Conservation (phyloP, 2,797 vertebrate species). For the Peromyscus attwateri region DNA sequence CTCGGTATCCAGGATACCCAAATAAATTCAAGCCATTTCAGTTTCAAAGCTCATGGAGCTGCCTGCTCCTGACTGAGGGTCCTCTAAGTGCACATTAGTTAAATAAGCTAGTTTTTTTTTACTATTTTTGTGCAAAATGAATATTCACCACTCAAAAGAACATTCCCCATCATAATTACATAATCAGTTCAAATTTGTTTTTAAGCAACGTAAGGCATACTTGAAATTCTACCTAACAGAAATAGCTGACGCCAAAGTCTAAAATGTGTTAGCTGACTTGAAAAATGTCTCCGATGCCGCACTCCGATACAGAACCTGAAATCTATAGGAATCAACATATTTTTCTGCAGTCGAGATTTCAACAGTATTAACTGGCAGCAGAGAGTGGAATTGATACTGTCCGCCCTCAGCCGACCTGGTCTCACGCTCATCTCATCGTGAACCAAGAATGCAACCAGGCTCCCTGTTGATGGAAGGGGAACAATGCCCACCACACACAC, state of each 20-base stretch:
- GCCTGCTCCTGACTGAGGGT: slow-evolving; percentile 56
- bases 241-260: slow-evolving; percentile 69
- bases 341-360: slow-evolving; percentile 59
- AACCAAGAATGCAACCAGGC: slow-evolving; percentile 44
- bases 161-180: slow-evolving; percentile 76
- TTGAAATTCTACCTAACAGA: slow-evolving; percentile 76
- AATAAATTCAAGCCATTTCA: slow-evolving; percentile 67
- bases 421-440: not conserved
- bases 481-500: not conserved
- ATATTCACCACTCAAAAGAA: slow-evolving; percentile 80
- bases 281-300: slow-evolving; percentile 43
- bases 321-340: slow-evolving; percentile 27
- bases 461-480: not conserved
- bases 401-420: not conserved
- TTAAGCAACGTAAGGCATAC: slow-evolving; percentile 63
- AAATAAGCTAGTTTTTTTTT: slow-evolving; percentile 63
- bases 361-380: not conserved
- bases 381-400: not conserved
- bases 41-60: slow-evolving; percentile 58
- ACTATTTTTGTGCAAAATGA: slow-evolving; percentile 79
- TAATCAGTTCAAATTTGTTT: slow-evolving; percentile 78
- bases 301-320: slow-evolving; percentile 53
- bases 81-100: slow-evolving; percentile 67
- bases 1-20: slow-evolving; percentile 75
- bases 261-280: slow-evolving; percentile 69